Base-by-base conservation (phyloP, 2,113 vertebrate genomes). In the Trachemys scripta region DNA sequence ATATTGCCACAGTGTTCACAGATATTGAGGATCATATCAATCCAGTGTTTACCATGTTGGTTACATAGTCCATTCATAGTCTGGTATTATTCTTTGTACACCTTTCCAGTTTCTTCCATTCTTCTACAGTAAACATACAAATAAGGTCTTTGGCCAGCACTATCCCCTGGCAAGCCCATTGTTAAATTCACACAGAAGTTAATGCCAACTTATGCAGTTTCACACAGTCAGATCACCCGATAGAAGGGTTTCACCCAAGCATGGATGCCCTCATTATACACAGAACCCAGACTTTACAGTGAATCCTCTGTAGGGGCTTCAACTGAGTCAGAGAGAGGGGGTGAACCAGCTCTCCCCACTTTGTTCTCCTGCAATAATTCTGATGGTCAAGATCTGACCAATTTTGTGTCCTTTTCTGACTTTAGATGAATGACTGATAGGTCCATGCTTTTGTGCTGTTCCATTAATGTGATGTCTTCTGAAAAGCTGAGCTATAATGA, bases 171-270 rank as follows among this genome's bases (percentile, higher is more conserved):
- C 82, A 94, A n/a, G 9, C n/a, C 59, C 80, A 19, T 31, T 87
- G 82, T 76, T 95, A 96, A 93, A 90, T 6, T 81, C 92, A 69
- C 10, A 82, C 49, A 8, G 65, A 47, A 92, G 80, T 5, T 84
- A 95, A 92, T 56, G 86, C 59, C 88, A 62, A 96, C 65, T 75
- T 82, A 20, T 29, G 13, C 75, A 85, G 35, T 65, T 92, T 90
- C 10, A 20, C 93, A 82, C 57, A 50, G 72, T 62, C 75, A 53
- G 29, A 47, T 82, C 50, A 75, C 95, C 80, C 42, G 19, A 88
- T 78, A 53, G 35, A 49, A 62, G 49, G 4, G 85, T 83, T 93
- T 93, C 10, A 22, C 72, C 10, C 75, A 91, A 62, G 84, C 29
- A 91, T 50, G 78, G 31, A 79, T 6, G 31, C 19, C 62, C 57